Base-by-base conservation (phyloP, 2,797 vertebrate genomes). In the Lycodopsis pacificus region DNA sequence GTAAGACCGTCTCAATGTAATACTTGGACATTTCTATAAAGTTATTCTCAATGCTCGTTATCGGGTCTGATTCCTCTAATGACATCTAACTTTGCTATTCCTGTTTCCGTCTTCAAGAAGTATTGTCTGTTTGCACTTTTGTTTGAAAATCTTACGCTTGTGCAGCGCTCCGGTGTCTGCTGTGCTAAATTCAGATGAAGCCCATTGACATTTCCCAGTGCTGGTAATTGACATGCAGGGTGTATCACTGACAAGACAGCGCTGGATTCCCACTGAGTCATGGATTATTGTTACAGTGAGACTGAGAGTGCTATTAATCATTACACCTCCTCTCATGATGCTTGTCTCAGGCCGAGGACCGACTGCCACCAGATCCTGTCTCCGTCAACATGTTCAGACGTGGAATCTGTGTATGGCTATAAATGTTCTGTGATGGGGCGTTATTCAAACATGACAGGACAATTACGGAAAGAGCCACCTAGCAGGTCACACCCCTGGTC, bases 181-280 rank as follows among this genome's bases (percentile, higher is more conserved):
- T 2, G 71, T 4, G 42, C 77, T 58, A 51, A 54, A 57, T 20
- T 54, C 73, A 65, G 57, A 84, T 75, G 77, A 78, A 85, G 73
- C 83, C 87, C 85, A 84, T 79, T 88, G 90, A 91, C 79, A 82
- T 58, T 85, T 88, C 83, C 88, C 82, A 87, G 88, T 79, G 9
- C 65, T 5, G 9, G 46, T 65, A 42, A 82, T 65, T 84, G 79
- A 85, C 87, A 86, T 91, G 90, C 69, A 80, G 88, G 89, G 77
- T 69, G 71, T 79, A 79, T 73, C 63, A 82, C 68, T 83, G 84
- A 86, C 86, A 49, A 79, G 79, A 83, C 40, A 42, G 61, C n/a
- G 15, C 19, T 30, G 30, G 71, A 71, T 86, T 88, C 82, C 77
- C 38, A 53, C 80, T 34, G 62, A 79, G 70, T 79, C 77, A 85